These are phyloP conservation scores for Notothenia rossii DNA, from an alignment of 2,113 vertebrate species.

Conservation along the genomic window DNA sequence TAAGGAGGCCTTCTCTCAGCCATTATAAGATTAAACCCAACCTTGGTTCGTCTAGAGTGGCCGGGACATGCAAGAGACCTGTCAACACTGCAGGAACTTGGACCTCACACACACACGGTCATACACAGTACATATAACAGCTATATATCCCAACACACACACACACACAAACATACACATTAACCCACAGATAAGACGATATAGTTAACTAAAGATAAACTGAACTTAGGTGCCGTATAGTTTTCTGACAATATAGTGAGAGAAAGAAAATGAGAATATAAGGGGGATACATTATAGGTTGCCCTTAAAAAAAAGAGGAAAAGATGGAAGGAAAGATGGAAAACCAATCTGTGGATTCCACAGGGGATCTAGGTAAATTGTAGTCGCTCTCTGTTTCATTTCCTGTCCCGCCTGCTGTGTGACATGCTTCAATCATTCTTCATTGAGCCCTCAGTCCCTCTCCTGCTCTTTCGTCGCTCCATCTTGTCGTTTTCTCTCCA, in stretches of 20 bases:
- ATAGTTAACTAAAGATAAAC: neutral
- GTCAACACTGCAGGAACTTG: constrained; percentile 77
- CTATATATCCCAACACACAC: constrained; percentile 8
- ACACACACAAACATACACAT: neutral
- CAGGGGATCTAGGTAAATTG: constrained; percentile 58
- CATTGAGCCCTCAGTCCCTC: constrained; percentile 56
- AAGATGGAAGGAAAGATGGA: neutral
- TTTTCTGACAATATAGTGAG: neutral
- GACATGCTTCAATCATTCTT: constrained; percentile 72
- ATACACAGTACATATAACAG: constrained; percentile 24
- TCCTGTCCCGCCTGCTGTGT: constrained; percentile 52
- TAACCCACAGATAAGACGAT: neutral
- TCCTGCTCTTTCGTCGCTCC: constrained; percentile 7
- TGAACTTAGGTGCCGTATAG: neutral
- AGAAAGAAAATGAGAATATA: neutral
- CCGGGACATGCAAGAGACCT: constrained; percentile 74
- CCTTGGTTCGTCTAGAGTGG: constrained; percentile 79
- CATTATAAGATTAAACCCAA: constrained; percentile 87
- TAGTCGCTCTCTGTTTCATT: constrained; percentile 47
- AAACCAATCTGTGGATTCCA: constrained; percentile 51
- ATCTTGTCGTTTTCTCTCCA: constrained; percentile 19
- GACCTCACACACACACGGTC: constrained; percentile 40
- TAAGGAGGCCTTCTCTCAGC: constrained; percentile 81
- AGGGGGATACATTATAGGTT: neutral
- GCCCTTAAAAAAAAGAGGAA: neutral